Percentiles rank a stretch among this genome's conserved stretches.
phyloP scores from a whole-genome alignment of 2,888 invertebrate genomes.

The Tubulanus polymorphus region DNA sequence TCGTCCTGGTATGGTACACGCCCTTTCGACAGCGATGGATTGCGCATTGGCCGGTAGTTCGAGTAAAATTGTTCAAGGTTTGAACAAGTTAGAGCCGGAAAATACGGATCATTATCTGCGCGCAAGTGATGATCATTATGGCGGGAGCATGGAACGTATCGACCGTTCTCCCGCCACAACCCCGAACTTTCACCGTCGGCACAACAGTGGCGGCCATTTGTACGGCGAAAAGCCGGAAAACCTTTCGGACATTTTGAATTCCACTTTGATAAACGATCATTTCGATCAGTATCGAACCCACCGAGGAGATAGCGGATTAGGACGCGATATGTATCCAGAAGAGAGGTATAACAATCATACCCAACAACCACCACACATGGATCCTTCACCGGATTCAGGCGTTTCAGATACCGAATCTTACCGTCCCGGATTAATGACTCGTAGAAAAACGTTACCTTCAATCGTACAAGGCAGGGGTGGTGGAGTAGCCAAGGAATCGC shows the following conservation, averaged over 20 bases:
- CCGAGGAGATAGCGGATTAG: conserved; percentile 41
- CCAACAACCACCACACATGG: conserved; percentile 21
- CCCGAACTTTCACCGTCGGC: background rate
- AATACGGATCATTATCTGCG: background rate
- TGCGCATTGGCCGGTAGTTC: conserved; percentile 15
- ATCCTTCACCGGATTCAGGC: conserved; percentile 46
- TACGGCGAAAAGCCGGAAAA: conserved; percentile 6
- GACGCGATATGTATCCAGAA: conserved; percentile 28
- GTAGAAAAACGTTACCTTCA: conserved; percentile 47
- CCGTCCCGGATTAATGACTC: conserved; percentile 34
- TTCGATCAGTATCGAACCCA: conserved; percentile 49
- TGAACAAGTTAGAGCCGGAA: background rate
- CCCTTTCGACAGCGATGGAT: conserved; percentile 17
- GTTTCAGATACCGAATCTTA: conserved; percentile 35
- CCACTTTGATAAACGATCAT: conserved; percentile 49
- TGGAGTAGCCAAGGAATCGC: conserved; percentile 19
- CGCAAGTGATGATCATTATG: conserved; percentile 1
- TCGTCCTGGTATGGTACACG: conserved; percentile 4
- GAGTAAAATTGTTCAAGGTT: background rate
- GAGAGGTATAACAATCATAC: conserved; percentile 10
- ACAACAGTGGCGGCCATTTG: no score
- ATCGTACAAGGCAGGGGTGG: conserved; percentile 26
- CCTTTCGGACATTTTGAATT: conserved; percentile 41
- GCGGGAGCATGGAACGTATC: no score
- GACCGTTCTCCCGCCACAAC: background rate